Base-by-base conservation (phyloP, 2,113 vertebrate species). In the Protomyctophum bolini region DNA sequence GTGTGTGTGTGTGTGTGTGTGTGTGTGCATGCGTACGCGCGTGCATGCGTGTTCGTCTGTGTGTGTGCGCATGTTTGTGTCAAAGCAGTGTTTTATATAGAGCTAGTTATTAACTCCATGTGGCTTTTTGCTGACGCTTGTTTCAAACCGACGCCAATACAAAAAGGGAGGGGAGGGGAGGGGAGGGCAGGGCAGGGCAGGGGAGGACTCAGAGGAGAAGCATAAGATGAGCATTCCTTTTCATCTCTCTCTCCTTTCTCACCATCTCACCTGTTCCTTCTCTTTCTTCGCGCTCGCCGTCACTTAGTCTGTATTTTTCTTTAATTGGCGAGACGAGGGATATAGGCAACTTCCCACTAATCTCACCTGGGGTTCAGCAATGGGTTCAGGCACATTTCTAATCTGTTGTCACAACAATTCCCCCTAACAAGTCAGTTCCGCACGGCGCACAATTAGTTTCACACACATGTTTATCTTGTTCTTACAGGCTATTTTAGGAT, bases 371-470 rank as follows among this genome's bases (percentile, higher is more conserved):
- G 52, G 56, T 88, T 83, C 66, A 79, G 68, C 61, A 55, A 48
- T 75, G 71, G n/a, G 55, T 80, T 75, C 81, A 80, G 82, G 79
- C 86, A 87, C 68, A 83, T 82, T 76, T 85, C 85, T 80, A 81
- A 87, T 83, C 76, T 85, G 87, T 86, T 89, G 87, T 84, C 87
- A 86, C 80, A 89, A 87, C 79, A 85, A 69, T 72, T 59, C 63
- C 71, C 8, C 63, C 69, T 70, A 63, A 78, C 76, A 72, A 72
- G 76, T 66, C 75, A 62, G 75, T 64, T 54, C 72, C 1, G 9
- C 75, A 69, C 82, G 64, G 66, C 4, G 56, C 77, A 79, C 81
- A 82, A 84, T 89, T 86, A 86, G 73, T 80, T 81, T 85, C 76
- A 84, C 80, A 83, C 87, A 82, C 63, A 56, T 82, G 83, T 89